phyloP scores from a whole-genome alignment of 2,113 vertebrate genomes.

The Galbula dea region DNA sequence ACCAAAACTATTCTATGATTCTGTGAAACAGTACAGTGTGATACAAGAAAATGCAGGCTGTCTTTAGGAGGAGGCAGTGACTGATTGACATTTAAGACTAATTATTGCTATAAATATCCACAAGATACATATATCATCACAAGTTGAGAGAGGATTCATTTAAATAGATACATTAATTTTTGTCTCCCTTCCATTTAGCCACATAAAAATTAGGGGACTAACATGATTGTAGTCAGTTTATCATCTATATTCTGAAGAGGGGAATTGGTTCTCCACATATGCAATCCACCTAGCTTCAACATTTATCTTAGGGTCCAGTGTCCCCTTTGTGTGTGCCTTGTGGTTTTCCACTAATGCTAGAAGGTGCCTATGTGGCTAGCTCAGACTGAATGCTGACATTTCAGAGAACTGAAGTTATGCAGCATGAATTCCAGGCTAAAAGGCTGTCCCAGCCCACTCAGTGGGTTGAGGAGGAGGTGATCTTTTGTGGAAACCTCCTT shows the following conservation, averaged over 20 bases:
- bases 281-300: not conserved
- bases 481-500: too few relatives aligned
- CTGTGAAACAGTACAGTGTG: too few relatives aligned
- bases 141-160: not conserved
- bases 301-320: not conserved
- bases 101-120: not conserved
- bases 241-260: not conserved
- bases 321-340: not conserved
- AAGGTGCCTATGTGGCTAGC: not conserved
- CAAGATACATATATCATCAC: not conserved
- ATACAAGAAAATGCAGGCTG: not conserved
- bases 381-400: not conserved
- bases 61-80: not conserved
- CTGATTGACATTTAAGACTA: not conserved
- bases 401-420: not conserved
- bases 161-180: not conserved
- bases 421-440: not conserved
- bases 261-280: not conserved
- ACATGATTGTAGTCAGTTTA: not conserved
- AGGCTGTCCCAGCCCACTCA: too few relatives aligned
- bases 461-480: too few relatives aligned
- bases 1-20: too few relatives aligned
- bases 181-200: not conserved
- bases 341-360: not conserved
- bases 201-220: not conserved